These are phyloP conservation scores for Anthophora plumipes DNA, from an alignment of 2,888 invertebrate genomes.

Conservation along the genomic window DNA sequence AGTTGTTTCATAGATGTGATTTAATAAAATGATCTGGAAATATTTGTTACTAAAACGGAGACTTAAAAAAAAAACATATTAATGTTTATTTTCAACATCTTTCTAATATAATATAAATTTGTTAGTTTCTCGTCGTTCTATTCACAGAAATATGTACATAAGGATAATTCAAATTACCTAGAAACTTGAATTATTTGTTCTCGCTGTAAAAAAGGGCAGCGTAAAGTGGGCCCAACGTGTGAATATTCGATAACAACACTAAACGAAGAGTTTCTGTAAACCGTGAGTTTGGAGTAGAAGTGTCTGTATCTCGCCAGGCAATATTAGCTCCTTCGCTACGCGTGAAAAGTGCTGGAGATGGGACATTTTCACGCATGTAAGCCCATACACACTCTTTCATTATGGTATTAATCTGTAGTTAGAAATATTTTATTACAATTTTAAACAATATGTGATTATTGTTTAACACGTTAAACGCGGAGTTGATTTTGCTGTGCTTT, in stretches of 20 bases:
- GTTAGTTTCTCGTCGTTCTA: constrained; percentile 2
- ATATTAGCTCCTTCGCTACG: constrained; percentile 79
- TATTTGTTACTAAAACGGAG: constrained; percentile 7
- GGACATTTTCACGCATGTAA: constrained; percentile 95
- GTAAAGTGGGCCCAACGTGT: constrained; percentile 91
- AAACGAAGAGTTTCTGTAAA: constrained; percentile 93
- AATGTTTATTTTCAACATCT: constrained; percentile 22
- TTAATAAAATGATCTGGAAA: constrained; percentile 21
- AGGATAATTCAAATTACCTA: too few relatives aligned
- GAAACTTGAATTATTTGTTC: constrained; percentile 65
- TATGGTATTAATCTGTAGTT: constrained; percentile 89
- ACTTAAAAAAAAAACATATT: not conserved
- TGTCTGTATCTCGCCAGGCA: constrained; percentile 91
- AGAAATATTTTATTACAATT: not conserved
- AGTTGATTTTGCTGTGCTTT: too few relatives aligned
- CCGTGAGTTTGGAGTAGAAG: constrained; percentile 89
- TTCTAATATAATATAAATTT: constrained; percentile 29
- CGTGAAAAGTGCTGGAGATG: constrained; percentile 92
- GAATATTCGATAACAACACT: constrained; percentile 92
- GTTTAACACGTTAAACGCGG: not conserved
- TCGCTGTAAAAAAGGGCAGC: constrained; percentile 79
- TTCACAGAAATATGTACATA: constrained; percentile 41
- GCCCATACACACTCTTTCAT: constrained; percentile 95
- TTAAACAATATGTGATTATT: not conserved
- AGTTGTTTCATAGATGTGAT: constrained; percentile 10